Evolutionary conservation across 2,113 vertebrate species (phyloP).

Genomic region (Plotosus lineatus): DNA sequence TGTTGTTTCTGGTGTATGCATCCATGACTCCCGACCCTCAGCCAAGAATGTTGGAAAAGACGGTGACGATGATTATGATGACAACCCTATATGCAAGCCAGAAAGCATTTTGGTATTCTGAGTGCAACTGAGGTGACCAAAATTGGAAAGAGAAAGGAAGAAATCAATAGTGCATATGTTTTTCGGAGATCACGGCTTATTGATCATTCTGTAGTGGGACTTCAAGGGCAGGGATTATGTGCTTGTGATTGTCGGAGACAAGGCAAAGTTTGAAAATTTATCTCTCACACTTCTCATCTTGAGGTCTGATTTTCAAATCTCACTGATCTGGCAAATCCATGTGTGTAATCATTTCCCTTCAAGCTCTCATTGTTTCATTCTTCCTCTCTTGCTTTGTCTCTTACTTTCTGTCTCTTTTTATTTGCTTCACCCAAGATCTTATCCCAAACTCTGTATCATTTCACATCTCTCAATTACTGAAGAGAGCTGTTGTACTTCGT

Average conservation of each 20-base stretch:
- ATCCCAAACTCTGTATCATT: not conserved
- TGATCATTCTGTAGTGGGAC: slow-evolving; percentile 31
- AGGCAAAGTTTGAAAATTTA: slow-evolving; percentile 24
- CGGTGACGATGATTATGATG: too few relatives aligned
- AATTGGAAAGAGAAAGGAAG: slow-evolving; percentile 26
- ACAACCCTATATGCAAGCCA: slow-evolving; percentile 7
- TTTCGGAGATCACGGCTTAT: slow-evolving; percentile 44
- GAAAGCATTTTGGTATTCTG: slow-evolving; percentile 28
- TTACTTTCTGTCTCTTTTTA: not conserved
- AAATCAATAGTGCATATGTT: slow-evolving; percentile 52
- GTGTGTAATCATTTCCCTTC: not conserved
- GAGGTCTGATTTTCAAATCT: not conserved
- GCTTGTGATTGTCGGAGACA: slow-evolving; percentile 17
- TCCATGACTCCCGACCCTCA: too few relatives aligned
- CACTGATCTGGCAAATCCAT: not conserved
- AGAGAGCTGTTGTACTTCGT: not conserved
- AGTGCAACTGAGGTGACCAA: slow-evolving; percentile 27
- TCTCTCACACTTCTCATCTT: not conserved
- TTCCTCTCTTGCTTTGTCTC: not conserved
- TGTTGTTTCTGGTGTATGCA: too few relatives aligned
- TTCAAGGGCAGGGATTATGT: slow-evolving; percentile 32
- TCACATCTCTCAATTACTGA: not conserved
- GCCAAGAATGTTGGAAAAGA: too few relatives aligned
- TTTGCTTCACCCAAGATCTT: not conserved
- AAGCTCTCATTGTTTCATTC: not conserved